Conservation (phyloP, 2,888 invertebrate genomes). For the Parthenolecanium corni region DNA sequence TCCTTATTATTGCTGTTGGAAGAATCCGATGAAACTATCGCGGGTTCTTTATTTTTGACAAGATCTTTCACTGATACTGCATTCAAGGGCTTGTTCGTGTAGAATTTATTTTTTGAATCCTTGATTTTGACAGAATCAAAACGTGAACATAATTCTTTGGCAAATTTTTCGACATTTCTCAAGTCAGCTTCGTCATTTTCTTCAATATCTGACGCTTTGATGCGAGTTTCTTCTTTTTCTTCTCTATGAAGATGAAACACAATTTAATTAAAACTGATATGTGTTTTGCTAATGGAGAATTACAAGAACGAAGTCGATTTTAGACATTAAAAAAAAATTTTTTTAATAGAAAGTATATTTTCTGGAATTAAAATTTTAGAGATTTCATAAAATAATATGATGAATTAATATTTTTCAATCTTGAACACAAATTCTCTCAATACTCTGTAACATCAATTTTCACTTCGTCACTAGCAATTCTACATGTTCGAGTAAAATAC, state of each 20-base stretch:
- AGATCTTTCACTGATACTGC: not conserved
- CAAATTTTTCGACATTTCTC: constrained; percentile 40
- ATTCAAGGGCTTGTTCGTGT: constrained; percentile 45
- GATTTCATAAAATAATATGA: too few relatives aligned
- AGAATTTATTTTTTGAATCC: constrained; percentile 39
- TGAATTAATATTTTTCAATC: too few relatives aligned
- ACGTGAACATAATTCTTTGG: constrained; percentile 46
- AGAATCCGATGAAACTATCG: not conserved
- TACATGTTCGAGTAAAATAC: not conserved
- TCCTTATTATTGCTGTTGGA: not conserved
- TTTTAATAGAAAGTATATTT: too few relatives aligned
- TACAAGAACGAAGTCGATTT: too few relatives aligned
- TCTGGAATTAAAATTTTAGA: too few relatives aligned
- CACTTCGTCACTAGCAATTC: too few relatives aligned
- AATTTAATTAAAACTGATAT: not conserved
- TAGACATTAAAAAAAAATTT: too few relatives aligned
- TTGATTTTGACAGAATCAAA: constrained; percentile 39
- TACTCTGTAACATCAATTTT: too few relatives aligned
- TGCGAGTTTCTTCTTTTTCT: constrained; percentile 41
- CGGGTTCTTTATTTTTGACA: not conserved
- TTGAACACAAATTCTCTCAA: too few relatives aligned
- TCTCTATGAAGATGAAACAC: constrained; percentile 25
- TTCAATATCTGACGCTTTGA: constrained; percentile 39
- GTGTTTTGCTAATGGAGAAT: too few relatives aligned
- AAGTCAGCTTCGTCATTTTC: constrained; percentile 44